A percentile compares a stretch with the other conserved stretches of the same genome.
Evolutionary conservation across 23 tunicate species (phyloP).

Genomic region (Aplidium turbinatum): DNA sequence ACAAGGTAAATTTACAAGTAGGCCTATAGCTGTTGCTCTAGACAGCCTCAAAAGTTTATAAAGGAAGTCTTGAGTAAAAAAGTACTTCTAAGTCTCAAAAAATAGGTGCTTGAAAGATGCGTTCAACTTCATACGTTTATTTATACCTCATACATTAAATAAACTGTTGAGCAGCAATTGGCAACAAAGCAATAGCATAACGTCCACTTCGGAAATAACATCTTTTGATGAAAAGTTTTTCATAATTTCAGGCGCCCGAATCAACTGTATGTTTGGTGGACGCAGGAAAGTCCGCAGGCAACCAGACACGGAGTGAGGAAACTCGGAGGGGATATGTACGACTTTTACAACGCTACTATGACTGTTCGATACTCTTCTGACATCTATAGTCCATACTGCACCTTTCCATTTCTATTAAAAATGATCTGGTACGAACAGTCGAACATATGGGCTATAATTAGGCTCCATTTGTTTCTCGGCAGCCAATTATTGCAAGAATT

Average conservation of each 20-base stretch:
- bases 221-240: neutral
- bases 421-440: neutral
- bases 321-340: neutral
- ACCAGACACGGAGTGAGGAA: neutral
- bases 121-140: too few species aligned
- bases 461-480: neutral
- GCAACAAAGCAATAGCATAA: too few species aligned
- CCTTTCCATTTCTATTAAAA: neutral
- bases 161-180: too few species aligned
- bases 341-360: conserved; percentile 2
- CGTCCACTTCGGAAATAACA: too few species aligned
- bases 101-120: too few species aligned
- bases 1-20: conserved; percentile 1
- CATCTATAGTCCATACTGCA: neutral
- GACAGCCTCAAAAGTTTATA: neutral
- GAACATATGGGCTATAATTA: neutral
- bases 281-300: neutral
- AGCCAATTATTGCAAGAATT: neutral
- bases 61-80: neutral
- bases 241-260: neutral
- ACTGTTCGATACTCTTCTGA: conserved; percentile 11
- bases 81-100: too few species aligned
- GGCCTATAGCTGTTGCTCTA: neutral
- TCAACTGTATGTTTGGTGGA: conserved; percentile 10
- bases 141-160: too few species aligned